Evolutionary conservation across 2,888 invertebrate genomes (phyloP).

Genomic region (Malachius bipustulatus): DNA sequence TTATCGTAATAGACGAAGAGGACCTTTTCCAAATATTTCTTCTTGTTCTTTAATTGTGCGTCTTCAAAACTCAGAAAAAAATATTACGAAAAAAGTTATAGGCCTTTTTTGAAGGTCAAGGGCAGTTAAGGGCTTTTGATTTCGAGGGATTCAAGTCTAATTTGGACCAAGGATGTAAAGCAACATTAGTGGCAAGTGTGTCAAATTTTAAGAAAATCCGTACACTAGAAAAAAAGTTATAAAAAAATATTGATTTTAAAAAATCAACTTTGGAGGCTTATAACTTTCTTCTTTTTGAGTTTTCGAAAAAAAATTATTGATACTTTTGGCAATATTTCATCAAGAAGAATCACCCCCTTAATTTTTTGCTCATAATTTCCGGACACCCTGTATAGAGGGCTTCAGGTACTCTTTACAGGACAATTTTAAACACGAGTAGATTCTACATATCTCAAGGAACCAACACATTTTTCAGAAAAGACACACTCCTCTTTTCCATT

Average conservation of each 20-base stretch:
- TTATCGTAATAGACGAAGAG: conserved; percentile 3
- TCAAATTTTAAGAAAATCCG: conserved; percentile 2
- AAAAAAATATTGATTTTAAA: not conserved
- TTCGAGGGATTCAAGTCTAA: conserved; percentile 4
- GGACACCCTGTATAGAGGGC: conserved; percentile 4
- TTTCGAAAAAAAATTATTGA: conserved; percentile 5
- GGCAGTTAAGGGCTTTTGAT: conserved; percentile 2
- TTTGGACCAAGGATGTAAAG: conserved; percentile 1
- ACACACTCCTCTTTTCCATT: no score
- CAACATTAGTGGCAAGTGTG: not conserved
- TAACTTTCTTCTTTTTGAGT: conserved; percentile 6
- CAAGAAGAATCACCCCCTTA: not conserved
- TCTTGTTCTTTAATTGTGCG: not conserved
- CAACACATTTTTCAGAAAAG: no score
- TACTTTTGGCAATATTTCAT: conserved; percentile 4
- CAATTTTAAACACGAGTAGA: no score
- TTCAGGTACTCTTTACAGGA: no score
- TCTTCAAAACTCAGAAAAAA: not conserved
- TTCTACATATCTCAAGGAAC: no score
- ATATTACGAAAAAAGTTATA: not conserved
- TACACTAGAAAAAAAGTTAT: conserved; percentile 4
- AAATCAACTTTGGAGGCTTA: not conserved
- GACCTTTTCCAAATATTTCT: not conserved
- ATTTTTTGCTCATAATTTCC: conserved; percentile 1
- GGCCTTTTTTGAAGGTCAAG: not conserved